These are phyloP conservation scores for Thysanoteuthis rhombus DNA, from an alignment of 2,888 invertebrate genomes.

Conservation along the genomic window DNA sequence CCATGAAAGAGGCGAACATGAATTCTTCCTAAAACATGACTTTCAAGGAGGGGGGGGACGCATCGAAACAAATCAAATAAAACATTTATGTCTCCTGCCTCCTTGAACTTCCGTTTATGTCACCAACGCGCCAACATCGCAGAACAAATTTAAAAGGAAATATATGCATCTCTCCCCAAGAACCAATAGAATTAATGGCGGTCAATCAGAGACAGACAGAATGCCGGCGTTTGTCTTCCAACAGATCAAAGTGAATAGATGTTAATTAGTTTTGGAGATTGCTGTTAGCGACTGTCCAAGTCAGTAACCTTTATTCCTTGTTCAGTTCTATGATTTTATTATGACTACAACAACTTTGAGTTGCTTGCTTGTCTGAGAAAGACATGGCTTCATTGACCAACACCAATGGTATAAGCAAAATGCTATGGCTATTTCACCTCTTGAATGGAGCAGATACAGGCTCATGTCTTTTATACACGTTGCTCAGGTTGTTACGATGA, in stretches of 20 bases:
- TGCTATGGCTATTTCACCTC: too few relatives aligned
- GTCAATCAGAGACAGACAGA: not conserved
- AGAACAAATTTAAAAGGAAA: not conserved
- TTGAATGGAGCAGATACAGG: too few relatives aligned
- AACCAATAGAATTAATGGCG: not conserved
- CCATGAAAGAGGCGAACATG: not conserved
- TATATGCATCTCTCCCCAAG: not conserved
- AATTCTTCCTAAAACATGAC: accelerated
- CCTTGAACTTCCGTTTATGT: not conserved
- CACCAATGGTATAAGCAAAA: not conserved
- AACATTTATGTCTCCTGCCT: not conserved
- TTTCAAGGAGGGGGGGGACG: not conserved
- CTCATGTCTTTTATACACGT: too few relatives aligned
- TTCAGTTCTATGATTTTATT: not conserved
- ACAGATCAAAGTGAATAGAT: not conserved
- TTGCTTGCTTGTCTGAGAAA: not conserved
- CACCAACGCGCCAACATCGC: not conserved
- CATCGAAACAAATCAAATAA: not conserved
- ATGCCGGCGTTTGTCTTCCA: not conserved
- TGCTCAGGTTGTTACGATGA: too few relatives aligned
- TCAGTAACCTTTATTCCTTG: not conserved
- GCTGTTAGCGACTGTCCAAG: not conserved
- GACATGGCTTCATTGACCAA: not conserved
- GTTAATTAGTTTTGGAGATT: not conserved
- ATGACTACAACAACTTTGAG: not conserved